Percentiles rank a stretch among this genome's conserved stretches.
phyloP scores from a whole-genome alignment of 2,113 vertebrate genomes.

The Cygnus buccinator region DNA sequence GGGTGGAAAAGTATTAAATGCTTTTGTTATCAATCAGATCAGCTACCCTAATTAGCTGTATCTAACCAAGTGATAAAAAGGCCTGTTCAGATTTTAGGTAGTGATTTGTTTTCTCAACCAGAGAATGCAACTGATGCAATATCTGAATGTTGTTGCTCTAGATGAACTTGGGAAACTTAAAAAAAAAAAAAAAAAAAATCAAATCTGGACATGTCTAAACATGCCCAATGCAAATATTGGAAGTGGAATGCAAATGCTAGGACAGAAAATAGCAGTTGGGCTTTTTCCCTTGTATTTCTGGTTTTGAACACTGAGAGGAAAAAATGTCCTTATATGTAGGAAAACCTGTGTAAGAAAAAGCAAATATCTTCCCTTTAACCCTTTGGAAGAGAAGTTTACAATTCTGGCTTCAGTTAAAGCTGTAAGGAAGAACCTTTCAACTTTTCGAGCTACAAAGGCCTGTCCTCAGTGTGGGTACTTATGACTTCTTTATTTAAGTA shows the following conservation, averaged over 20 bases:
- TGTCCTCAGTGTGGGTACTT: neutral
- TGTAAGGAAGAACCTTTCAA: neutral
- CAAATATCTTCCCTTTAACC: neutral
- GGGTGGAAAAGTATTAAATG: neutral
- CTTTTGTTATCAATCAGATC: neutral
- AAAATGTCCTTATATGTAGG: neutral
- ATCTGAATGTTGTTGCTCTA: slow-evolving; percentile 28
- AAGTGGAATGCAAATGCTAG: slow-evolving; percentile 1
- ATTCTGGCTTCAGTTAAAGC: neutral
- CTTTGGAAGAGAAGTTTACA: neutral
- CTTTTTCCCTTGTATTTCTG: slow-evolving; percentile 2
- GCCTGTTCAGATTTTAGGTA: neutral
- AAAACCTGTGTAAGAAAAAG: neutral
- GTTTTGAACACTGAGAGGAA: neutral
- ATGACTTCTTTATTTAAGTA: neutral
- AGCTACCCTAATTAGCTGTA: neutral
- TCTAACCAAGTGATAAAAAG: neutral
- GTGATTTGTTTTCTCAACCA: neutral
- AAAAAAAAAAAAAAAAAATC: neutral
- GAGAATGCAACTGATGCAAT: slow-evolving; percentile 47
- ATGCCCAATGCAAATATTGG: slow-evolving; percentile 28
- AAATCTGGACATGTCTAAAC: neutral
- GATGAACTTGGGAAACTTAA: neutral
- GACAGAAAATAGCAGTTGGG: neutral
- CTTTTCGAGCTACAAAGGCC: neutral